Evolutionary conservation across 2,888 invertebrate genomes (phyloP).

Genomic region (Neuroscelio doddi): DNA sequence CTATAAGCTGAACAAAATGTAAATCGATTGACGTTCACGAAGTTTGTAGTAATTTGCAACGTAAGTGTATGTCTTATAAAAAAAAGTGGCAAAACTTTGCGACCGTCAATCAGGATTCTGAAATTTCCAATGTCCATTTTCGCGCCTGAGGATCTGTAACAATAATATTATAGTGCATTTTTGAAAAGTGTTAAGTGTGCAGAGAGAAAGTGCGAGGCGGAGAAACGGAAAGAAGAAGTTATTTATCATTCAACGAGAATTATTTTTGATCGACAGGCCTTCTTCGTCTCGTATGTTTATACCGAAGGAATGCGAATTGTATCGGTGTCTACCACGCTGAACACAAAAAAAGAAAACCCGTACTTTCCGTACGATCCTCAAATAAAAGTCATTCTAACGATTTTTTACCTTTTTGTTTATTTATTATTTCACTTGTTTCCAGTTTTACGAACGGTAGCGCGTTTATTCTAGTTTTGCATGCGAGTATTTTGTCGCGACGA

Average conservation of each 20-base stretch:
- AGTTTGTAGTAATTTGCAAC: too few relatives aligned
- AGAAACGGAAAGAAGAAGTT: conserved; percentile 10
- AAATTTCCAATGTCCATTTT: neutral
- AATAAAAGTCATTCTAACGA: neutral
- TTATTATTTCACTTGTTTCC: conserved; percentile 1
- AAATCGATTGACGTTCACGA: conserved; percentile 8
- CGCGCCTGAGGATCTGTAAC: neutral
- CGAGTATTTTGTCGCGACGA: neutral
- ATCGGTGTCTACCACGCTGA: neutral
- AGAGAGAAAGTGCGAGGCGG: conserved; percentile 1
- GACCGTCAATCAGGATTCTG: neutral
- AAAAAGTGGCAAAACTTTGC: conserved; percentile 3
- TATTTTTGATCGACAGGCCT: conserved; percentile 35
- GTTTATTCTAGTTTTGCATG: neutral
- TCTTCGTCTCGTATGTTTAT: neutral
- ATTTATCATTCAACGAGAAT: conserved; percentile 36
- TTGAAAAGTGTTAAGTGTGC: neutral
- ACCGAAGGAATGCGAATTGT: neutral
- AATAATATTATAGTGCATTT: conserved; percentile 2
- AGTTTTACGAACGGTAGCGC: neutral
- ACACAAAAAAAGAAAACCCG: conserved; percentile 1
- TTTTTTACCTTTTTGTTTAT: conserved; percentile 8
- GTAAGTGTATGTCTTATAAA: too few relatives aligned
- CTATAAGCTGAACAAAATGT: too few relatives aligned
- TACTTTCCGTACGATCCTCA: neutral